Evolutionary conservation across 2,888 invertebrate species (phyloP), one percentile per base, ranked within the genome.

Genomic region (Holacanthella duospinosa): DNA sequence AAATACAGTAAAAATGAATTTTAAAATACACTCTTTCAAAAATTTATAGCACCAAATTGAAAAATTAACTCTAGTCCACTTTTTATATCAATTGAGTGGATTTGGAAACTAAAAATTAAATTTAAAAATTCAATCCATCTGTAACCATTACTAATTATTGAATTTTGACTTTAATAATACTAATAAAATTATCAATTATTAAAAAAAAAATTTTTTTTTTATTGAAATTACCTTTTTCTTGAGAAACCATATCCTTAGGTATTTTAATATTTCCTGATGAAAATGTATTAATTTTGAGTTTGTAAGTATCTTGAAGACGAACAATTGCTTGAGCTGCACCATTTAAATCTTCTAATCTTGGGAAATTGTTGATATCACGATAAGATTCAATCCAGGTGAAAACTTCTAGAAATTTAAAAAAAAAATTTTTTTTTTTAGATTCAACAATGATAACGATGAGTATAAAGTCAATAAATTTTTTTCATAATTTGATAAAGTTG

Each of bases 261-360:
- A 70, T 59, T 65, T 66, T 60, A 26, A 64, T 70, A 55, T 66
- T 64, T 29, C 75, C 75, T 43, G 72, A 63, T 21, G 71, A 69
- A 28, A 75, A 67, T 26, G 73, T 67, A 58, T 69, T 65, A 69
- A 74, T 72, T 62, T 74, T 71, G 48, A 75, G 69, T 61, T 68
- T 65, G 65, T 75, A 75, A 26, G 74, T 74, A 64, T 74, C 74
- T 61, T 75, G 75, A 27, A 75, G 71, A 53, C 74, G 66, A 25
- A 75, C 74, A 59, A 75, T 70, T 12, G 75, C 74, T 59, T 74
- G 72, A 19, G 75, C 75, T 29, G 75, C 75, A 26, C 75, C 75
- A 64, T 74, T 73, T 57, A 75, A 66, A 64, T 75, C 75, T 24
- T 74, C 75, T 6, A 66, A 65, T 26, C 66, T 64, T 16, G 75